A percentile compares a stretch with the other conserved stretches of the same genome.
These are phyloP conservation scores for Caenorhabditis sp. DNA, from an alignment of 2,888 invertebrate genomes.

Conservation along the genomic window DNA sequence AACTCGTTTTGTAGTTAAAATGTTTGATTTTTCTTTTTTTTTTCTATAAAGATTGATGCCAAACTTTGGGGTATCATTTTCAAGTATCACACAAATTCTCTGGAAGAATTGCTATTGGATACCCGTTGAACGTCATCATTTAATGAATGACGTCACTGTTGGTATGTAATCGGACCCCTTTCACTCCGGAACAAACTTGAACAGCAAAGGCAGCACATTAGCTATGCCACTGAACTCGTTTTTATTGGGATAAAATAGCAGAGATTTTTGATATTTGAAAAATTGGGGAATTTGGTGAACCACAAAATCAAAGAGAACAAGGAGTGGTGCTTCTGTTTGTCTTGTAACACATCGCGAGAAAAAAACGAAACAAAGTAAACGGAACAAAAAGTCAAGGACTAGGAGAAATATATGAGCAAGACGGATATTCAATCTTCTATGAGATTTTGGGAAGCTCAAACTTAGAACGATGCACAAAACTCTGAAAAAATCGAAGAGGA, in stretches of 20 bases:
- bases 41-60: no score
- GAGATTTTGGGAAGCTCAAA: no score
- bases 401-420: not conserved
- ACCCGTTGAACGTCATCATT: slow-evolving; percentile 21
- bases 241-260: not conserved
- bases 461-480: no score
- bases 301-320: slow-evolving; percentile 43
- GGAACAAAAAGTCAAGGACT: slow-evolving; percentile 46
- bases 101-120: slow-evolving; percentile 30
- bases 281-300: not conserved
- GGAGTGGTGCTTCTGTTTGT: slow-evolving; percentile 43
- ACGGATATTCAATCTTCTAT: not conserved
- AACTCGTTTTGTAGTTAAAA: not conserved
- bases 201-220: not conserved
- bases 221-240: not conserved
- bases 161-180: slow-evolving; percentile 1
- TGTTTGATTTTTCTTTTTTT: not conserved
- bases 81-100: not conserved
- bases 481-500: no score
- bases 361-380: slow-evolving; percentile 52
- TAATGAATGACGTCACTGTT: slow-evolving; percentile 28
- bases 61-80: not conserved
- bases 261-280: slow-evolving; percentile 24
- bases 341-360: slow-evolving; percentile 56
- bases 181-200: not conserved